Percentiles rank a stretch among this genome's conserved stretches.
These are phyloP conservation scores for Omphaloscelis lunosa DNA, from an alignment of 2,888 invertebrate genomes.

Conservation along the genomic window DNA sequence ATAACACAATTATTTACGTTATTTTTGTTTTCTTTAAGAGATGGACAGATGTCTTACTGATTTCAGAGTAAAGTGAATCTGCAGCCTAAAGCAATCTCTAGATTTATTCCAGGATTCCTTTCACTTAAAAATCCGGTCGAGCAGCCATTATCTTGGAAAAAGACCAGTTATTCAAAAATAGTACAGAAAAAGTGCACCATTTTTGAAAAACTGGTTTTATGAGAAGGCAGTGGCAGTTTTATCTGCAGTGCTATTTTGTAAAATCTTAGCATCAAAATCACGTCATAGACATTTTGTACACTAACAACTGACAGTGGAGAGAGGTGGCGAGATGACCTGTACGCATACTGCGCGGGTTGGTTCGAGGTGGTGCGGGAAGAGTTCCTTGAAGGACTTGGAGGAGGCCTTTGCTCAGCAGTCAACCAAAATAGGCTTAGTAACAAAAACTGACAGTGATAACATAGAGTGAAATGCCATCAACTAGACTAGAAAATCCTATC, in stretches of 20 bases:
- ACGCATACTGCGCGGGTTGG: too few species aligned
- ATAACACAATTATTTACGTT: background rate
- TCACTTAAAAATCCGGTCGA: slow-evolving; percentile 25
- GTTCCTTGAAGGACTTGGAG: too few species aligned
- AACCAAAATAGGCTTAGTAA: too few species aligned
- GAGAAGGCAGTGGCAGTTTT: background rate
- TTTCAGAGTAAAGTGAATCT: slow-evolving; percentile 33
- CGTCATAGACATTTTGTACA: background rate
- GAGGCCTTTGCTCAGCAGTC: too few species aligned
- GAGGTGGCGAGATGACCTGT: too few species aligned
- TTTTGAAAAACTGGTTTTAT: background rate
- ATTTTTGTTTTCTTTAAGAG: background rate
- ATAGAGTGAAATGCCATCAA: background rate
- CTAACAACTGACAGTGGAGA: too few species aligned
- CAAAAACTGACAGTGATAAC: too few species aligned
- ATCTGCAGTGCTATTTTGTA: background rate
- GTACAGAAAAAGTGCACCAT: background rate
- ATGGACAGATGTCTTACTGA: background rate
- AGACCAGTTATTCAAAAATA: slow-evolving; percentile 13
- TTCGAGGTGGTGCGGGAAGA: too few species aligned
- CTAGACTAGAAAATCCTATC: background rate
- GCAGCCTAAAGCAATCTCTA: slow-evolving; percentile 26
- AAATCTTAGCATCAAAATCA: background rate
- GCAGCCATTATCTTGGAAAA: background rate
- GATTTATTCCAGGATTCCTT: slow-evolving; percentile 8